These are phyloP conservation scores for Spodoptera picta DNA, from an alignment of 2,888 invertebrate genomes.

Conservation along the genomic window DNA sequence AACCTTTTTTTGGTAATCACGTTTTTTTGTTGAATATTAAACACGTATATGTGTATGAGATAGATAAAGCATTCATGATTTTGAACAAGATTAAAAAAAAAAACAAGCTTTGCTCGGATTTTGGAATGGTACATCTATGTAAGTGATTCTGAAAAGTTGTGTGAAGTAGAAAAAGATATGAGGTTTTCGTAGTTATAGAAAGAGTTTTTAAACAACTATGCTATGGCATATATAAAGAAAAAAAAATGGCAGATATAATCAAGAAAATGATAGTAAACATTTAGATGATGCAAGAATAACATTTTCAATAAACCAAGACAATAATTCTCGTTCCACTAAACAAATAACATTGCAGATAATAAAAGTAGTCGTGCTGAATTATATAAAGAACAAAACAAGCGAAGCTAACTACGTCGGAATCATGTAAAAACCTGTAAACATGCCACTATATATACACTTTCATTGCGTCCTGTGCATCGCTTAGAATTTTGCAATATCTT, in stretches of 20 bases:
- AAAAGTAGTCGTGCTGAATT: slow-evolving; percentile 49
- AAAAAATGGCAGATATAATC: too few relatives aligned
- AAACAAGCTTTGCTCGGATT: slow-evolving; percentile 24
- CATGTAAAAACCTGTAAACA: slow-evolving; percentile 85
- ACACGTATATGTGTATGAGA: neutral
- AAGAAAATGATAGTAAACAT: too few relatives aligned
- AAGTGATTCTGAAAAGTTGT: too few relatives aligned
- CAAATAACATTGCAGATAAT: slow-evolving; percentile 46
- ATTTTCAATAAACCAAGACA: slow-evolving; percentile 39
- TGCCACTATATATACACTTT: slow-evolving; percentile 76
- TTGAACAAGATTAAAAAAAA: too few relatives aligned
- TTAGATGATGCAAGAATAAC: slow-evolving; percentile 30
- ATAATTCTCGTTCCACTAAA: slow-evolving; percentile 37
- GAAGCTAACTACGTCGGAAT: slow-evolving; percentile 68
- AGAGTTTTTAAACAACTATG: too few relatives aligned
- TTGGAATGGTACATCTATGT: neutral
- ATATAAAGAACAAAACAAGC: slow-evolving; percentile 62
- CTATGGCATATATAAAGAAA: too few relatives aligned
- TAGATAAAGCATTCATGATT: too few relatives aligned
- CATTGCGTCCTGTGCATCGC: slow-evolving; percentile 71
- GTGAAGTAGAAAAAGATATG: too few relatives aligned
- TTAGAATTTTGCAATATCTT: slow-evolving; percentile 72
- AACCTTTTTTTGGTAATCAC: neutral
- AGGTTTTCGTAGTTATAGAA: too few relatives aligned
- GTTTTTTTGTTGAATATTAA: neutral